A percentile compares a stretch with the other conserved stretches of the same genome.
phyloP scores from a whole-genome alignment of 1,140 invertebrate genomes.

The Pantala flavescens region DNA sequence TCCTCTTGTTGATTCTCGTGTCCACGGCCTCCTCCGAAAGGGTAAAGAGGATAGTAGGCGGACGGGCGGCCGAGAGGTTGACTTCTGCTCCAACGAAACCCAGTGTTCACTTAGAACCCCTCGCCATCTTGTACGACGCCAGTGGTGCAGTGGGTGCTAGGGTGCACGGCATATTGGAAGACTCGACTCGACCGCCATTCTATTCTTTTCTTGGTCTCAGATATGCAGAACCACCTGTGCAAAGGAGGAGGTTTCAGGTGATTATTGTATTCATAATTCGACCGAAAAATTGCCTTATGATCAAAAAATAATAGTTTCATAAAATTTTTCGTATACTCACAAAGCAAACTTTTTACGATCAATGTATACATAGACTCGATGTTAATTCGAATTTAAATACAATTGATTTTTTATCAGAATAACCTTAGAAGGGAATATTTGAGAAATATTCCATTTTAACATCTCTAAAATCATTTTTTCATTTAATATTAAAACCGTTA shows the following conservation, averaged over 20 bases:
- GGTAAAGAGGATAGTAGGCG: not conserved
- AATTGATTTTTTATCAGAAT: too few species aligned
- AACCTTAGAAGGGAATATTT: too few species aligned
- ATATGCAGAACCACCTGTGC: not conserved
- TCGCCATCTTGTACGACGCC: not conserved
- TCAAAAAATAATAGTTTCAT: too few species aligned
- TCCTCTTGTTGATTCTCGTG: not conserved
- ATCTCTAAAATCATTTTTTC: too few species aligned
- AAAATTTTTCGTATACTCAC: too few species aligned
- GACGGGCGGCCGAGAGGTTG: not conserved
- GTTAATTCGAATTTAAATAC: too few species aligned
- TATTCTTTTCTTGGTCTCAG: not conserved
- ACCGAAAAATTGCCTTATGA: too few species aligned
- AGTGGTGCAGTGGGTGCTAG: not conserved
- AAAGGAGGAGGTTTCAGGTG: not conserved
- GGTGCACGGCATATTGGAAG: not conserved
- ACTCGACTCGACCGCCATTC: not conserved
- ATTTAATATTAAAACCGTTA: too few species aligned
- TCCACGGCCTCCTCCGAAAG: not conserved
- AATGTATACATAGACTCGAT: too few species aligned
- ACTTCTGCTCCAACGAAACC: not conserved
- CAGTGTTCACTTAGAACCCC: not conserved
- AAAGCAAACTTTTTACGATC: too few species aligned
- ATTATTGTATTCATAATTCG: too few species aligned
- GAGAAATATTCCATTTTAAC: too few species aligned